These are phyloP conservation scores for Polypterus bichir DNA, from an alignment of 2,113 vertebrate species.

Conservation along the genomic window DNA sequence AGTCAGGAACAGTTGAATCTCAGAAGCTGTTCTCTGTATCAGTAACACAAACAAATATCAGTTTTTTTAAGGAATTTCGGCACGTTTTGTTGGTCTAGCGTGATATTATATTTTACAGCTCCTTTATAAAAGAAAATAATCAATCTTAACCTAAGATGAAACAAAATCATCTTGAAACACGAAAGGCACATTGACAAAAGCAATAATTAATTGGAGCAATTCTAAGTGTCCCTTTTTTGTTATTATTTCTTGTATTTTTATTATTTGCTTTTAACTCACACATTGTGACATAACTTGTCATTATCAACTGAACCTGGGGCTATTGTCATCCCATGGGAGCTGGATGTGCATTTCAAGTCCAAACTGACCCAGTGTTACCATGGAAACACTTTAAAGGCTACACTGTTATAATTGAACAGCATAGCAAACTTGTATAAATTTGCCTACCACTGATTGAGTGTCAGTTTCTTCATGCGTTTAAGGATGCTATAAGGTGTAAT, in stretches of 20 bases:
- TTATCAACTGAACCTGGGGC: conserved; percentile 57
- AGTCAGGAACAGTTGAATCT: too few species aligned
- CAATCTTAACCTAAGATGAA: too few species aligned
- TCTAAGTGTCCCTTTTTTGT: conserved; percentile 65
- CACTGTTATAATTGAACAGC: conserved; percentile 73
- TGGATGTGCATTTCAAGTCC: conserved; percentile 47
- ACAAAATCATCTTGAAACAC: conserved; percentile 35
- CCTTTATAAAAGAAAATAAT: too few species aligned
- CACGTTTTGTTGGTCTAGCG: too few species aligned
- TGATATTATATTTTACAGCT: too few species aligned
- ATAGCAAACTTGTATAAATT: conserved; percentile 66
- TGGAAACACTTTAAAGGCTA: conserved; percentile 60
- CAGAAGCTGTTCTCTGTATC: too few species aligned
- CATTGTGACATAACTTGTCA: conserved; percentile 66
- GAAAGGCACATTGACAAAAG: conserved; percentile 50
- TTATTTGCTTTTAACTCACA: conserved; percentile 56
- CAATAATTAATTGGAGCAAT: conserved; percentile 54
- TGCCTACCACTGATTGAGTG: conserved; percentile 63
- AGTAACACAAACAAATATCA: too few species aligned
- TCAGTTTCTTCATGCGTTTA: conserved; percentile 58
- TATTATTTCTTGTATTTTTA: conserved; percentile 70
- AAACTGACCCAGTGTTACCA: conserved; percentile 65
- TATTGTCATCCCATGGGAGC: conserved; percentile 58
- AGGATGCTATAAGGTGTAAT: conserved; percentile 38
- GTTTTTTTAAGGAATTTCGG: too few species aligned